phyloP scores from a whole-genome alignment of 2,797 vertebrate species.

The Pampus argenteus region DNA sequence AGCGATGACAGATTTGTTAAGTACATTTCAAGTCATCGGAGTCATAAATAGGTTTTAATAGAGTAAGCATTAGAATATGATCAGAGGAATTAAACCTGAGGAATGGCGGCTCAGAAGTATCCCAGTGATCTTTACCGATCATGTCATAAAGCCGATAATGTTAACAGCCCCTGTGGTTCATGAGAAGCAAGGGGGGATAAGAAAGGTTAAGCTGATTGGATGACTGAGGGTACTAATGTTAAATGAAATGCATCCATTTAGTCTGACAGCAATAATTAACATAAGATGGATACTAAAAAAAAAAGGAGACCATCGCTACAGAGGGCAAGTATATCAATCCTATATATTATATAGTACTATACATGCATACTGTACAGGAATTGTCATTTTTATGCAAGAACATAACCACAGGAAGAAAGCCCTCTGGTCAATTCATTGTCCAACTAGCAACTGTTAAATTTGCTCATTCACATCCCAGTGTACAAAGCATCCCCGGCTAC shows the following conservation, averaged over 20 bases:
- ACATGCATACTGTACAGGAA: no score
- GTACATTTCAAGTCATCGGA: slow-evolving; percentile 65
- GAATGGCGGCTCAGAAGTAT: slow-evolving; percentile 52
- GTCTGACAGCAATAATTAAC: background rate
- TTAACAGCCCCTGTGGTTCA: slow-evolving; percentile 50
- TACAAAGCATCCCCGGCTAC: no score
- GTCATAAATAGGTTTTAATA: slow-evolving; percentile 75
- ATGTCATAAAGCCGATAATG: slow-evolving; percentile 66
- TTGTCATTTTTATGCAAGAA: no score
- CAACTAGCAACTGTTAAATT: no score
- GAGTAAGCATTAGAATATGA: slow-evolving; percentile 59
- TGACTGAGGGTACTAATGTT: slow-evolving; percentile 2
- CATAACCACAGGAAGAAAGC: no score
- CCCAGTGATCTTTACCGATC: slow-evolving; percentile 59
- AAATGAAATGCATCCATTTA: slow-evolving; percentile 16
- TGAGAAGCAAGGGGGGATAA: slow-evolving; percentile 40
- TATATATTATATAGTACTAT: no score
- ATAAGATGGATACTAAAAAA: slow-evolving; percentile 9
- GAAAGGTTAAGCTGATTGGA: slow-evolving; percentile 32
- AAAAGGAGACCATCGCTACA: background rate
- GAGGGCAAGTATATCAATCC: background rate
- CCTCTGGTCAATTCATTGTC: background rate
- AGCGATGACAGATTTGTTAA: slow-evolving; percentile 76
- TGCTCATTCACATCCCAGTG: no score
- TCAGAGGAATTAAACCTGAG: slow-evolving; percentile 54